Evolutionary conservation across 1,140 invertebrate genomes (phyloP), one percentile per base, ranked within the genome.

Genomic region (Drosophila quadrilineata): DNA sequence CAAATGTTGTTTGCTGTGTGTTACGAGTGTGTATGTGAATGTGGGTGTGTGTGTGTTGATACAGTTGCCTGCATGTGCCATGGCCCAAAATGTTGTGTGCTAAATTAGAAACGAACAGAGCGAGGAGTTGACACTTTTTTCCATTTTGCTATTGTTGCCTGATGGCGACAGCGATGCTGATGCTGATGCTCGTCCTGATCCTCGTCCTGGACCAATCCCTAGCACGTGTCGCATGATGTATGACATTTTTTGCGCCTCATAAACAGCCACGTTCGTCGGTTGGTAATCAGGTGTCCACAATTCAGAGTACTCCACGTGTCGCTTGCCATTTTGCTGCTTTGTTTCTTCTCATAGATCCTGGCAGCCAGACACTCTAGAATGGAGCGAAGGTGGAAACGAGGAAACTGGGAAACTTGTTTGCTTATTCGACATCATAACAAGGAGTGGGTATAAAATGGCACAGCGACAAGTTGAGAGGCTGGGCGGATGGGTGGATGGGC

Each of bases 231-330:
- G 74, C 54, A 85, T 82, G 77, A 84, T 84, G 77, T 77, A 84
- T 85, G 77, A 85, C 79, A 85, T 77, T 84, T n/a, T 82, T 85
- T 77, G 79, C 79, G 79, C 77, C 66, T 76, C 79, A 84, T 84
- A 84, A 84, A 77, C 79, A 84, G 60, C 57, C 67, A 56, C 67
- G 48, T 48, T 63, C 29, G 22, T 31, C 40, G 53, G 31, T 26
- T 31, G 65, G 50, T 77, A 79, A 79, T 77, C 66, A 77, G 64
- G 70, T 64, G 29, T 43, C 38, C 26, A 19, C 26, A 71, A 50
- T 49, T 49, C 38, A 35, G 38, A 21, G 56, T 48, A 46, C 56
- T 53, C 29, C 48, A 22, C 49, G 31, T 46, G 48, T 17, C 31
- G 64, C 28, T 54, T 28, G 49, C 26, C 58, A 45, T 31, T 54